Evolutionary conservation across 1,140 invertebrate genomes (phyloP).

Genomic region (Arctopsyche grandis): DNA sequence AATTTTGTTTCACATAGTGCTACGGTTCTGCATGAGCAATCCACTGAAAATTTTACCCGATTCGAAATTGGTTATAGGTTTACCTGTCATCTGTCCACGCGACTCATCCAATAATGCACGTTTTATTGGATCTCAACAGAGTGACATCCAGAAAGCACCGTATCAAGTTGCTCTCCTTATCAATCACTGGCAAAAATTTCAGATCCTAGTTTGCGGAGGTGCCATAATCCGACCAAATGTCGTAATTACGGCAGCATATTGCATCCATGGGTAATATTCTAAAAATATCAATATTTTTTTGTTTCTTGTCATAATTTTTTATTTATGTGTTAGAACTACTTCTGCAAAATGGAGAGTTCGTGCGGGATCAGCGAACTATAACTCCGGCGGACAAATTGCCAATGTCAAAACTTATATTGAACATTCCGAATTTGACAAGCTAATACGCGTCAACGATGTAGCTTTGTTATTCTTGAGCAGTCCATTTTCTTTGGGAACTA

Average conservation of each 20-base stretch:
- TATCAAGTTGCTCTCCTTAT: background rate
- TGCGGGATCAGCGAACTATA: background rate
- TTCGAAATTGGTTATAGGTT: too few species aligned
- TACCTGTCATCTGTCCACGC: background rate
- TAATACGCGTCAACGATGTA: background rate
- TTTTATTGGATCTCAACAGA: background rate
- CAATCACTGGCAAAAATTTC: background rate
- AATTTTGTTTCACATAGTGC: too few species aligned
- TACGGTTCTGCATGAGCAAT: too few species aligned
- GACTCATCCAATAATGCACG: background rate
- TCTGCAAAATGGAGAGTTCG: background rate
- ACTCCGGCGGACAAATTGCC: background rate
- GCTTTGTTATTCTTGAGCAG: background rate
- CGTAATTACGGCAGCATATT: constrained; percentile 1
- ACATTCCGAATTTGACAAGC: background rate
- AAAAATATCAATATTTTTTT: background rate
- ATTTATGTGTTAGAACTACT: background rate
- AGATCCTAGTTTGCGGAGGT: background rate
- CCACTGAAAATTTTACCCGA: too few species aligned
- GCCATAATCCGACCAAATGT: background rate
- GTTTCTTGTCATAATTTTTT: background rate
- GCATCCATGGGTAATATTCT: constrained; percentile 1
- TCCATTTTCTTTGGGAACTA: background rate
- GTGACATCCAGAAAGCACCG: background rate
- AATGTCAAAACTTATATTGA: background rate